phyloP scores from a whole-genome alignment of 2,797 vertebrate genomes.

The Eulemur mongoz region DNA sequence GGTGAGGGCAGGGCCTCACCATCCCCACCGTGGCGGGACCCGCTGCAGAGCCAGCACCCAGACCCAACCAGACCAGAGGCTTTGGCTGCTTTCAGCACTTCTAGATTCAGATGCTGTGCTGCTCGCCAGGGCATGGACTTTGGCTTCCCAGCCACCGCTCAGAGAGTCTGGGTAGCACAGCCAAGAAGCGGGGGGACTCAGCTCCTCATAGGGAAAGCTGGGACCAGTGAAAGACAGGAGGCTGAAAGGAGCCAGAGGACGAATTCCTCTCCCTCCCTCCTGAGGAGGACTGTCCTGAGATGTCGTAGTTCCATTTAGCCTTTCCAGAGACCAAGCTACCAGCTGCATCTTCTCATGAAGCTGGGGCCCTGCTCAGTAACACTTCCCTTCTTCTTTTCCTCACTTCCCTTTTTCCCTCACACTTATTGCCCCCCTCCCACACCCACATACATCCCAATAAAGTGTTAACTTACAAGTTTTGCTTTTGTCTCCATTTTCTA shows the following conservation, averaged over 20 bases:
- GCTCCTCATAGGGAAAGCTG: neutral
- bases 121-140: rapidly evolving
- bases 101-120: neutral
- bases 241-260: neutral
- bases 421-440: neutral
- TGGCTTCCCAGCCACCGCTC: neutral
- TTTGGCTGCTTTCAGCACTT: neutral
- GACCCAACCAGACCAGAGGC: neutral
- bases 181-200: neutral
- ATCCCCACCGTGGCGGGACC: rapidly evolving
- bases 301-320: neutral
- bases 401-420: neutral
- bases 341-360: neutral
- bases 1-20: neutral
- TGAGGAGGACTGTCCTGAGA: neutral
- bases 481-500: neutral
- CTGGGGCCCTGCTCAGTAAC: neutral
- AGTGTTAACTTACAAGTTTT: neutral
- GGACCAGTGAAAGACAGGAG: neutral
- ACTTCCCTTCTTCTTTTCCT: neutral
- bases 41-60: neutral
- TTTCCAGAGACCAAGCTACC: neutral
- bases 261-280: neutral
- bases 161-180: neutral
- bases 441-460: neutral